Evolutionary conservation across 1,140 invertebrate genomes (phyloP).

Genomic region (Oryzaephilus surinamensis): DNA sequence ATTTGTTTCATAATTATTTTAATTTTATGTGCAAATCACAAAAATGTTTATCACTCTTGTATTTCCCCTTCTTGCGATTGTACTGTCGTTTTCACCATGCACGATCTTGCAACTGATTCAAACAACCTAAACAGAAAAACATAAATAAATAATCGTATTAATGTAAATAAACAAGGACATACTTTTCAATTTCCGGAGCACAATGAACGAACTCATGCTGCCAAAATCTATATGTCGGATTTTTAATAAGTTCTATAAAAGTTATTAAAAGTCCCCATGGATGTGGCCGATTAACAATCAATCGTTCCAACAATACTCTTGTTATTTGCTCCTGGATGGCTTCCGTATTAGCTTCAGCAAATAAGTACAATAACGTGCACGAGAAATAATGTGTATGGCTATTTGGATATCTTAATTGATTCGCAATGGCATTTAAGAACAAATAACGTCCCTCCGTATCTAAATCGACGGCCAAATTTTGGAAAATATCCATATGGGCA

Average conservation of each 20-base stretch:
- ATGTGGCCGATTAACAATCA: conserved; percentile 97
- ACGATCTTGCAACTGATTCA: conserved; percentile 87
- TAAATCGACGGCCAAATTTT: conserved; percentile 93
- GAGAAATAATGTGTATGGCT: conserved; percentile 99
- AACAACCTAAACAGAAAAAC: conserved; percentile 57
- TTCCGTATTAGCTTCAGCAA: conserved; percentile 96
- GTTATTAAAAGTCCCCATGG: conserved; percentile 98
- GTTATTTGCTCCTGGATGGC: conserved; percentile 85
- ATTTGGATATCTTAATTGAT: conserved; percentile 97
- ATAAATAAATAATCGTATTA: neutral
- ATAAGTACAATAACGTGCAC: conserved; percentile 91
- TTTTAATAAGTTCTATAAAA: conserved; percentile 98
- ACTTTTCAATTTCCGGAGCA: conserved; percentile 98
- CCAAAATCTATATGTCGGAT: conserved; percentile 99
- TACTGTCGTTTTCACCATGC: conserved; percentile 74
- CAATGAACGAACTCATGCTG: conserved; percentile 98
- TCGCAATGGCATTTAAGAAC: conserved; percentile 96
- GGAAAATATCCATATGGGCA: conserved; percentile 99
- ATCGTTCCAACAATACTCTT: conserved; percentile 87
- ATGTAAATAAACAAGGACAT: conserved; percentile 34
- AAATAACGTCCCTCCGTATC: conserved; percentile 87
- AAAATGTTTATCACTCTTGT: conserved; percentile 43
- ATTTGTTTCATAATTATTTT: conserved; percentile 18
- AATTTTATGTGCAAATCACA: conserved; percentile 24
- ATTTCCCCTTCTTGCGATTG: conserved; percentile 46